phyloP scores from a whole-genome alignment of 2,888 invertebrate genomes.

The Chymomyza procnemis region DNA sequence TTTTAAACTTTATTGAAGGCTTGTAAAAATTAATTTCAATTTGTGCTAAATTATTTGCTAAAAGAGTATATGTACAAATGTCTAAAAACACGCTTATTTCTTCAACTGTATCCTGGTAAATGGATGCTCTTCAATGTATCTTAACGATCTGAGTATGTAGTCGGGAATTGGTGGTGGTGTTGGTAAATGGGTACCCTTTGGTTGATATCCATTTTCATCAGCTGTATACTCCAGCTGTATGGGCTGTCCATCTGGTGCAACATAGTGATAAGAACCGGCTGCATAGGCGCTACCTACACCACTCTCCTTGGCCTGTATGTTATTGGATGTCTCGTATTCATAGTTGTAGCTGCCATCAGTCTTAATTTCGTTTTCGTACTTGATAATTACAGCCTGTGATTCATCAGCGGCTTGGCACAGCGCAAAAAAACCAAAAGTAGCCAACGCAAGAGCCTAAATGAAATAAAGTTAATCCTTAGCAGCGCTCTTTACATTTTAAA shows the following conservation, averaged over 20 bases:
- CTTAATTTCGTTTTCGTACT: conserved; percentile 56
- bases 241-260: conserved; percentile 72
- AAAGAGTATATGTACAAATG: background rate
- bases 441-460: conserved; percentile 41
- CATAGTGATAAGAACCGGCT: conserved; percentile 60
- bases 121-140: conserved; percentile 73
- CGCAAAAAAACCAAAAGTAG: conserved; percentile 41
- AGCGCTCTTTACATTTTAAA: conserved; percentile 1
- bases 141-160: conserved; percentile 67
- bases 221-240: conserved; percentile 72
- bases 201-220: conserved; percentile 76
- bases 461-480: background rate
- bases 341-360: conserved; percentile 79
- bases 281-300: conserved; percentile 81
- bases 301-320: conserved; percentile 80
- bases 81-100: conserved; percentile 33
- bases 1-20: background rate
- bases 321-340: conserved; percentile 81
- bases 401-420: conserved; percentile 52
- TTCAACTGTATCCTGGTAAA: conserved; percentile 52
- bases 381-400: conserved; percentile 55
- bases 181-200: conserved; percentile 74
- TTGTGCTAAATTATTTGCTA: background rate
- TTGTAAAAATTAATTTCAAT: background rate
- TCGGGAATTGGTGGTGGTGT: conserved; percentile 77